Percentiles rank a stretch among this genome's conserved stretches.
phyloP scores from a whole-genome alignment of 2,797 vertebrate species.

The Dromococcyx pavoninus region DNA sequence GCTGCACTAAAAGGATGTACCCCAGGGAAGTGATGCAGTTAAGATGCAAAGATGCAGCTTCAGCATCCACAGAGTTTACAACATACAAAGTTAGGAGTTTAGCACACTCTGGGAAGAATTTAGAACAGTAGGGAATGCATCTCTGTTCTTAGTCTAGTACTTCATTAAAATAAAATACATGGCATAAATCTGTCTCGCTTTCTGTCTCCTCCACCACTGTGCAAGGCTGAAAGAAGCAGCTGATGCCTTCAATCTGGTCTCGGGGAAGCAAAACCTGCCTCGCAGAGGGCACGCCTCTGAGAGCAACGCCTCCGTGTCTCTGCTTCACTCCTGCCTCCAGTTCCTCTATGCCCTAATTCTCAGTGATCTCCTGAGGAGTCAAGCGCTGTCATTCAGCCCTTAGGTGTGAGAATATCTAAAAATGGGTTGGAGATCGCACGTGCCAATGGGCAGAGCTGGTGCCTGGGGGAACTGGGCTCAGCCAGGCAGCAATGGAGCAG shows the following conservation, averaged over 20 bases:
- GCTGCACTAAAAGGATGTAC: not conserved
- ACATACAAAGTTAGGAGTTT: not conserved
- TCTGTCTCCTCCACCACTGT: not conserved
- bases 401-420: not conserved
- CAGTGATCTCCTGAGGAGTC: not conserved
- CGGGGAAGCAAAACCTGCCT: not conserved
- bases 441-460: not conserved
- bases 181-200: not conserved
- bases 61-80: not conserved
- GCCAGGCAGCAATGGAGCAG: not conserved
- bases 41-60: not conserved
- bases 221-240: not conserved
- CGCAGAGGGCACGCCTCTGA: accelerated
- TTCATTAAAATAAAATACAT: not conserved
- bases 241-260: accelerated
- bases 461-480: not conserved
- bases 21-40: accelerated
- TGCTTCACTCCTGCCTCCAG: not conserved
- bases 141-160: not conserved
- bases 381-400: not conserved
- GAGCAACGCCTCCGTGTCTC: accelerated
- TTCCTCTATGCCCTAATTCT: accelerated
- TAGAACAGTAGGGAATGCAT: not conserved
- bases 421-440: accelerated
- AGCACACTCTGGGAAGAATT: accelerated